phyloP scores from a whole-genome alignment of 2,888 invertebrate genomes.

The Congeria kusceri region DNA sequence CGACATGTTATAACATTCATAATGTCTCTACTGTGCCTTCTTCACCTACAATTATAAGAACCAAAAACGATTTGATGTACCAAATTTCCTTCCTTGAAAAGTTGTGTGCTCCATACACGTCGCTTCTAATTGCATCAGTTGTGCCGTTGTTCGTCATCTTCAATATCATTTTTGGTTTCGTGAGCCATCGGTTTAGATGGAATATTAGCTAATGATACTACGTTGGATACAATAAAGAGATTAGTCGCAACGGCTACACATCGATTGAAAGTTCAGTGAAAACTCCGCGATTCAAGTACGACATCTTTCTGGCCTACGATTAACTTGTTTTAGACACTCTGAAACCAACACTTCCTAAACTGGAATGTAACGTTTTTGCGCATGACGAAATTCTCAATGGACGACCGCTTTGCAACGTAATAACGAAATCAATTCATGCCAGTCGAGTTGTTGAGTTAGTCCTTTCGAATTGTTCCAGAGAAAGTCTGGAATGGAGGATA shows the following conservation, averaged over 20 bases:
- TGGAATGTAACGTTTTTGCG: neutral
- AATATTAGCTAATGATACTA: no score
- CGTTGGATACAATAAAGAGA: conserved; percentile 5
- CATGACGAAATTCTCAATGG: neutral
- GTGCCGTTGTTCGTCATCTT: no score
- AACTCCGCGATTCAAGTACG: conserved; percentile 3
- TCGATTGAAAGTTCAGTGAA: neutral
- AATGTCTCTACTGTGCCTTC: no score
- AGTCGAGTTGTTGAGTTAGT: conserved; percentile 7
- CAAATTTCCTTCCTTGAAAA: no score
- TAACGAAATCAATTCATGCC: conserved; percentile 2
- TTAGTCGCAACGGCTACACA: neutral
- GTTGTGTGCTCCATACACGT: no score
- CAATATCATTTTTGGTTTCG: no score
- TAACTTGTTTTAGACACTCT: conserved; percentile 13
- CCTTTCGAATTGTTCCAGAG: neutral
- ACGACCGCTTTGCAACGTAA: neutral
- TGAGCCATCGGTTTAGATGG: no score
- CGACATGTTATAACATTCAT: no score
- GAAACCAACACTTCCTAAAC: neutral
- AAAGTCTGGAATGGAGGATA: neutral
- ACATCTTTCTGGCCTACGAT: conserved; percentile 10
- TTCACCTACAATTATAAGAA: no score
- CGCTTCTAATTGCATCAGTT: no score
- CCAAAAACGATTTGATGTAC: no score